Evolutionary conservation across 2,113 vertebrate genomes (phyloP).

Genomic region (Corythornis cristatus): DNA sequence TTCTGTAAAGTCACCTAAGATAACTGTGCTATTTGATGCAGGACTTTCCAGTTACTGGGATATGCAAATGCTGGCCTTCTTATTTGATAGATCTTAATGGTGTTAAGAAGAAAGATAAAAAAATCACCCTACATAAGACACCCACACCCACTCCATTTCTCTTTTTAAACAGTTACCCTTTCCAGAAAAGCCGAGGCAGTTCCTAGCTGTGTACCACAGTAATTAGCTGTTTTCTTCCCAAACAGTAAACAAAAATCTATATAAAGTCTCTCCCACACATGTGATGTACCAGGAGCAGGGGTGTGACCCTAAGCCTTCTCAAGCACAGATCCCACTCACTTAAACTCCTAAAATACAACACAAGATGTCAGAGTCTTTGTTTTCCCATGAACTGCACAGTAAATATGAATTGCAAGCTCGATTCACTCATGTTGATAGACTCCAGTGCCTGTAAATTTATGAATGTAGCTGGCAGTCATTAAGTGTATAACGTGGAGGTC

Average conservation of each 20-base stretch:
- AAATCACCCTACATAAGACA: background rate
- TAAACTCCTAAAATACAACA: background rate
- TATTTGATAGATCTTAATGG: background rate
- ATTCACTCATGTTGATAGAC: conserved; percentile 31
- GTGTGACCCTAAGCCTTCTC: background rate
- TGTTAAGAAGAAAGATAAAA: background rate
- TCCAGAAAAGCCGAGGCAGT: background rate
- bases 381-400: conserved; percentile 21
- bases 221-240: background rate
- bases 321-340: background rate
- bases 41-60: background rate
- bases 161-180: background rate
- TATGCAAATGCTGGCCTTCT: background rate
- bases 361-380: background rate
- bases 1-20: background rate
- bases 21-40: background rate
- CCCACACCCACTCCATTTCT: background rate
- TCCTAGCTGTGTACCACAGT: background rate
- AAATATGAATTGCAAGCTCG: background rate
- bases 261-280: background rate
- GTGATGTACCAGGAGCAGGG: background rate
- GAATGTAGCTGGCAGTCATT: conserved; percentile 32
- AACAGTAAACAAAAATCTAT: background rate
- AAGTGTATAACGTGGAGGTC: background rate
- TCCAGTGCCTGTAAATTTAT: conserved; percentile 41